Evolutionary conservation across 2,113 vertebrate genomes (phyloP), one percentile per base, ranked within the genome.

Genomic region (Falcunculus frontatus): DNA sequence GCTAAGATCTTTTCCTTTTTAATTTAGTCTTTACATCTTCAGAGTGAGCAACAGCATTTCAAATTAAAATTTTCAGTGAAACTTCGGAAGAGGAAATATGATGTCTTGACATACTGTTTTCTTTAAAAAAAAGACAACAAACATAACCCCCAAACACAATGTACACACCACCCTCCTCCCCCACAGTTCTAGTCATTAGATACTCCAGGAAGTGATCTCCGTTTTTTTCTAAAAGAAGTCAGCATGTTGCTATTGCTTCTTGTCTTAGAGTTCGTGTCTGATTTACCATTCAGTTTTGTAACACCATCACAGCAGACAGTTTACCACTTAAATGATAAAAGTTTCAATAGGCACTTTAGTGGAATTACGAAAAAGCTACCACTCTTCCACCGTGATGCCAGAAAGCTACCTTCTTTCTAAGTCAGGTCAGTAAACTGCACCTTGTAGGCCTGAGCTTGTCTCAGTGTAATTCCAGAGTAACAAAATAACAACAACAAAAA

Each of bases 271-370:
- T 92, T 74, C 29, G 21, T 90, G 87, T 93, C 63, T 87, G 80
- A 69, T 94, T 84, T 91, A 46, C 82, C 63, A 79, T 77, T 88
- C 89, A 67, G 82, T 97, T 93, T 93, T 91, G 84, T 72, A 76
- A 93, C 59, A 91, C 87, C 93, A 91, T 97, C 97, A 96, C 95
- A 97, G 97, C 93, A 93, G 96, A 98, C 87, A 96, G 92, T 73
- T 97, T 96, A 97, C 95, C 92, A 85, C 85, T 97, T 87, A 96
- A 97, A 97, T 96, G 92, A 97, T 88, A 97, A 98, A 97, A 97
- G 98, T 97, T 98, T 98, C 98, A 97, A 97, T 97, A 98, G 98
- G 98, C 98, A 98, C 98, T 98, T 98, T 96, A 98, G 98, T 98
- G 98, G 98, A 98, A 98, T 98, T 98, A 98, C 97, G 96, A 98